Conservation (phyloP, 2,888 invertebrate genomes). For the Callosobruchus maculatus region DNA sequence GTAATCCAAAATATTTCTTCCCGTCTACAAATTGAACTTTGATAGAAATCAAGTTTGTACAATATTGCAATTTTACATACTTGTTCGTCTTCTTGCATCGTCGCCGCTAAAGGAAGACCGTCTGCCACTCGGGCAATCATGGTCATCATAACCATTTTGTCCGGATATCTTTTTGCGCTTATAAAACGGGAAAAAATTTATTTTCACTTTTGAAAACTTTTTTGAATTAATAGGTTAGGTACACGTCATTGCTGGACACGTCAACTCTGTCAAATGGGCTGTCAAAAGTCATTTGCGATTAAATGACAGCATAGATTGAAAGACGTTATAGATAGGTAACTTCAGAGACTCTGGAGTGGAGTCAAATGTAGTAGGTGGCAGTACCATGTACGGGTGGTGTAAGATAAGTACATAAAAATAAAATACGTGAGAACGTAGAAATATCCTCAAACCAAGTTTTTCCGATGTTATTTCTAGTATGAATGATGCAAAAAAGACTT, state of each 20-base stretch:
- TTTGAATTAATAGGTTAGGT: background rate
- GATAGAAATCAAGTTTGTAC: background rate
- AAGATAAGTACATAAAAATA: too few species aligned
- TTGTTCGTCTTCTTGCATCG: constrained; percentile 98
- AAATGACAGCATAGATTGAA: too few species aligned
- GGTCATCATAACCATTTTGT: constrained; percentile 88
- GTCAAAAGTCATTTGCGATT: too few species aligned
- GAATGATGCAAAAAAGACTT: too few species aligned
- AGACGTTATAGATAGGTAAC: too few species aligned
- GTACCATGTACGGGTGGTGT: too few species aligned
- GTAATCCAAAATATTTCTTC: constrained; percentile 92
- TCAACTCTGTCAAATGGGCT: background rate
- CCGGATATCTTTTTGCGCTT: background rate
- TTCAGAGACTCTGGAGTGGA: too few species aligned
- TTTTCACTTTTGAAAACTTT: background rate
- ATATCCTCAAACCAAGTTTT: too few species aligned
- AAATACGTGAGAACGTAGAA: too few species aligned
- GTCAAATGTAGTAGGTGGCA: too few species aligned
- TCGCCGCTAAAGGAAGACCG: constrained; percentile 91
- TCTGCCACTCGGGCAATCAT: constrained; percentile 96
- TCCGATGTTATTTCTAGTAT: too few species aligned
- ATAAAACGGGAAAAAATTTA: background rate
- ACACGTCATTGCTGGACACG: background rate
- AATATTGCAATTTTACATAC: constrained; percentile 49
- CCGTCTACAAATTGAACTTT: constrained; percentile 61